Conservation (phyloP, 2,113 vertebrate species). For the Malurus alboscapulatus region DNA sequence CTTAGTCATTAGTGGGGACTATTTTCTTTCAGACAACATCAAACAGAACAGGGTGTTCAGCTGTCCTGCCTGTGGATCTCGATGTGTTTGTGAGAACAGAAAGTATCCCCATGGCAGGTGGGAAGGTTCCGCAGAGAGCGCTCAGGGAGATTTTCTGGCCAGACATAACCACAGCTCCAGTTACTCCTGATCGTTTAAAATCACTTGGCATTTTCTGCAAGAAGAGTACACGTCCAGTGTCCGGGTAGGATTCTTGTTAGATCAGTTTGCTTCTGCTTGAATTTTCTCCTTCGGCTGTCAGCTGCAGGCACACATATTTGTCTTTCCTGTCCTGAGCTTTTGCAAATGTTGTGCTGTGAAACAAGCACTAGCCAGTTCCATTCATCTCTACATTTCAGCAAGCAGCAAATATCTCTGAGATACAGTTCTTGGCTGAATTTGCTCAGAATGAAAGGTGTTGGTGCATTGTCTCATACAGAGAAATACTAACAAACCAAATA, state of each 20-base stretch:
- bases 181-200: background rate
- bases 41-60: background rate
- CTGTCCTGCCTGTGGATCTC: background rate
- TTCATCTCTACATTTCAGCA: background rate
- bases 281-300: background rate
- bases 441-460: background rate
- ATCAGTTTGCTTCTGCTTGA: background rate
- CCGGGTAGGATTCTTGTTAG: background rate
- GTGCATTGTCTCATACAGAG: background rate
- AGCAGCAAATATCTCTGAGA: background rate
- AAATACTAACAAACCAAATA: background rate
- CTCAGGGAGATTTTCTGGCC: background rate
- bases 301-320: background rate
- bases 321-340: background rate
- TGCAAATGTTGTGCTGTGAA: background rate
- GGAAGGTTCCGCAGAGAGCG: background rate
- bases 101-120: background rate
- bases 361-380: background rate
- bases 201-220: background rate
- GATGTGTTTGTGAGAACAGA: background rate
- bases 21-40: background rate
- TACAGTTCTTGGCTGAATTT: constrained; percentile 2
- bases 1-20: background rate
- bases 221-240: background rate
- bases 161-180: background rate